These are phyloP conservation scores for Cryptocheilus praepositus DNA, from an alignment of 2,888 invertebrate genomes.

Conservation along the genomic window DNA sequence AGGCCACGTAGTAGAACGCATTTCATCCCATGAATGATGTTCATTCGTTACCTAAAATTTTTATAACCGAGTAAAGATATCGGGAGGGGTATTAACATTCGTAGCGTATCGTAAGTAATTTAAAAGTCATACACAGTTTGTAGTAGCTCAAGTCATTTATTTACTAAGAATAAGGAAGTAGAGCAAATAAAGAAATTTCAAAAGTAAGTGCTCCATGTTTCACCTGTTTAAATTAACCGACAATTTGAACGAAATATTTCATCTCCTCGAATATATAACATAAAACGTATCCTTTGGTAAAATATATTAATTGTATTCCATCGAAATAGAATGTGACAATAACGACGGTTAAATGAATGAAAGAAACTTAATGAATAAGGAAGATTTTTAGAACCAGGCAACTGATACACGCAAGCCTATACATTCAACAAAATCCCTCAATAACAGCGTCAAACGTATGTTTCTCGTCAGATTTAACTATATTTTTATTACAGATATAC, in stretches of 20 bases:
- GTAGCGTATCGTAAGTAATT: conserved; percentile 62
- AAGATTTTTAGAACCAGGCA: not conserved
- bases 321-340: not conserved
- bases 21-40: conserved; percentile 51
- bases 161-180: conserved; percentile 65
- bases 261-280: too few relatives aligned
- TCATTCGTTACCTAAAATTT: conserved; percentile 57
- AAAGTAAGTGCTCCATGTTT: conserved; percentile 31
- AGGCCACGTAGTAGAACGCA: conserved; percentile 46
- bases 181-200: conserved; percentile 68
- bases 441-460: not conserved
- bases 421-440: conserved; percentile 1
- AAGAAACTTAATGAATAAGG: not conserved
- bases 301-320: too few relatives aligned
- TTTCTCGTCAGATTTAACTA: conserved; percentile 40
- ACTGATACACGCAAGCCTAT: not conserved
- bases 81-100: conserved; percentile 51
- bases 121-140: conserved; percentile 68
- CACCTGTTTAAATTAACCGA: too few relatives aligned
- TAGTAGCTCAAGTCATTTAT: conserved; percentile 70
- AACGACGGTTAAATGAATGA: conserved; percentile 7
- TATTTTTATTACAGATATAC: conserved; percentile 56
- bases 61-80: conserved; percentile 55
- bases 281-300: too few relatives aligned
- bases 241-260: too few relatives aligned